These are phyloP conservation scores for Rhopalosiphum padi DNA, from an alignment of 1,140 invertebrate genomes.

Conservation along the genomic window DNA sequence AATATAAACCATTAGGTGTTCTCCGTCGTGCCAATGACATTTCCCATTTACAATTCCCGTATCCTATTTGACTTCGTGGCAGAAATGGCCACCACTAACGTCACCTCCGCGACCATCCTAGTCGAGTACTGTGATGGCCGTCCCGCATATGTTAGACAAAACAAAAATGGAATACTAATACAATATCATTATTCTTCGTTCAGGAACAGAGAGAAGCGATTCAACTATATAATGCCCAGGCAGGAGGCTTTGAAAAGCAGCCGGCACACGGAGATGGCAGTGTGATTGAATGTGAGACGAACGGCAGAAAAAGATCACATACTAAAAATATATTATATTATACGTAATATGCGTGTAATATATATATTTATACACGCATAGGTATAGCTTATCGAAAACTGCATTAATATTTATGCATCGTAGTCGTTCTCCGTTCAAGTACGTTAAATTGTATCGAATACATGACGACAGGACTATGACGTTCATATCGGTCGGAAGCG, in stretches of 20 bases:
- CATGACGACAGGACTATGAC: background rate
- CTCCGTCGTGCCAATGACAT: background rate
- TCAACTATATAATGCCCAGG: background rate
- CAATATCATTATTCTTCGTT: slow-evolving; percentile 3
- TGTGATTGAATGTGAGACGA: background rate
- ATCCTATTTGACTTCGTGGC: background rate
- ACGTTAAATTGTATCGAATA: slow-evolving; percentile 20
- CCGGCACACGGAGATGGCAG: background rate
- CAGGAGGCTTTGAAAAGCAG: background rate
- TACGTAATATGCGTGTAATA: background rate
- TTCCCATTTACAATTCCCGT: background rate
- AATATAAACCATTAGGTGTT: background rate
- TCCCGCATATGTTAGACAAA: background rate
- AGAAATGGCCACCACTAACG: background rate
- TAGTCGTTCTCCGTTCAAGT: background rate
- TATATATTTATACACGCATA: background rate
- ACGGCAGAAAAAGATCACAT: background rate
- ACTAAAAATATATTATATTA: background rate
- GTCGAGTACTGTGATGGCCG: background rate
- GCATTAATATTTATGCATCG: slow-evolving; percentile 23
- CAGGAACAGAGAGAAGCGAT: background rate
- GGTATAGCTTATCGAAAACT: background rate
- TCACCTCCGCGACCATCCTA: background rate
- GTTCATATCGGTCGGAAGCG: background rate
- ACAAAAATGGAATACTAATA: slow-evolving; percentile 13